Evolutionary conservation across 2,888 invertebrate genomes (phyloP).

Genomic region (Sminthurinus aureus): DNA sequence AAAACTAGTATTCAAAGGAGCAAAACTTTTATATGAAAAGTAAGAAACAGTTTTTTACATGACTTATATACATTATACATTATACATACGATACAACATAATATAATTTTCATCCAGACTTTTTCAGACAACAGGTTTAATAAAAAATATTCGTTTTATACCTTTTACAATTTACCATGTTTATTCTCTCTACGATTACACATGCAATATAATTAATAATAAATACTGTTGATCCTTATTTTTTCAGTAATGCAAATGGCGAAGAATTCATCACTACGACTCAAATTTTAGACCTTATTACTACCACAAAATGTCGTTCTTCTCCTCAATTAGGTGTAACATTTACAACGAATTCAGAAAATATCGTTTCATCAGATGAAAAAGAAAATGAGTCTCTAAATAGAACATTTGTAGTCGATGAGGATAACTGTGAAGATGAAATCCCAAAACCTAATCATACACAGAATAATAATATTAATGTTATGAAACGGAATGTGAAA

Average conservation of each 20-base stretch:
- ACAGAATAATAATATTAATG: background rate
- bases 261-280: slow-evolving; percentile 86
- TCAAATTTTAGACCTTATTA: slow-evolving; percentile 74
- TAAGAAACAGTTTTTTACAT: slow-evolving; percentile 62
- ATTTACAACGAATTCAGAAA: background rate
- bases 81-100: background rate
- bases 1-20: slow-evolving; percentile 86
- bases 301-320: slow-evolving; percentile 28
- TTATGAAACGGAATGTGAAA: background rate
- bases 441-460: background rate
- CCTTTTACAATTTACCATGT: background rate
- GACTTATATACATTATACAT: background rate
- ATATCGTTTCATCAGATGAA: background rate
- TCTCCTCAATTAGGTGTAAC: background rate
- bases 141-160: background rate
- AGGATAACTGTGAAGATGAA: background rate
- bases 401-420: slow-evolving; percentile 25
- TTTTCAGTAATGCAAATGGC: slow-evolving; percentile 83
- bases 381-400: slow-evolving; percentile 11
- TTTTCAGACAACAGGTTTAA: background rate
- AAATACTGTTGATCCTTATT: no score
- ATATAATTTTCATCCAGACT: background rate
- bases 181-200: no score
- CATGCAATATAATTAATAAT: no score
- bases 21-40: slow-evolving; percentile 86